These are phyloP conservation scores for Aphelenchoides besseyi DNA, from an alignment of 1,140 invertebrate species.

Conservation along the genomic window DNA sequence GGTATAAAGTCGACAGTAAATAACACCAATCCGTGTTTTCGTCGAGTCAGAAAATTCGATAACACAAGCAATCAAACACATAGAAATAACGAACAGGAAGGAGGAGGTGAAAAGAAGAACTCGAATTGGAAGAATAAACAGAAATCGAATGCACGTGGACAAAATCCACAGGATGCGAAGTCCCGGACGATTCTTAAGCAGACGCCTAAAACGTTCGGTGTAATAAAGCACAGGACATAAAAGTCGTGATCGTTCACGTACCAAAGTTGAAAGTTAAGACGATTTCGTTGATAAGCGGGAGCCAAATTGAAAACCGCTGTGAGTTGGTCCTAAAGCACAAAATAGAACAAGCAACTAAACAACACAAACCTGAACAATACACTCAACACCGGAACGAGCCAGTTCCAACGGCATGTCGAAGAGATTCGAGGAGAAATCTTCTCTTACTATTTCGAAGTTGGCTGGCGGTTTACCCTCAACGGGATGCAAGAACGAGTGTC, in stretches of 20 bases:
- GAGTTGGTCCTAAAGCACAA: slow-evolving; percentile 10
- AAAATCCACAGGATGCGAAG: slow-evolving; percentile 17
- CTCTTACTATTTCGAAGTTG: slow-evolving; percentile 14
- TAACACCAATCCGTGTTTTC: slow-evolving; percentile 44
- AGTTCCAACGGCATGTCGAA: not conserved
- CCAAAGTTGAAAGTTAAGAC: slow-evolving; percentile 18
- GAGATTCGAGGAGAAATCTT: slow-evolving; percentile 1
- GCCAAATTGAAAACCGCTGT: not conserved
- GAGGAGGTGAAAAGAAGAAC: slow-evolving; percentile 34
- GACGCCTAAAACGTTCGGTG: not conserved
- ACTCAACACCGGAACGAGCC: slow-evolving; percentile 3
- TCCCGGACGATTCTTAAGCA: slow-evolving; percentile 2
- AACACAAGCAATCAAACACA: slow-evolving; percentile 33
- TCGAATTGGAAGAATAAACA: slow-evolving; percentile 19
- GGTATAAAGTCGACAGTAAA: slow-evolving; percentile 46
- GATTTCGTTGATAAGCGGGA: not conserved
- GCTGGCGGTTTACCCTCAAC: no score
- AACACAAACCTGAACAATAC: slow-evolving; percentile 6
- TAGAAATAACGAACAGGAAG: slow-evolving; percentile 36
- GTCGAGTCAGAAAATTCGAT: slow-evolving; percentile 27
- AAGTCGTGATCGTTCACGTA: not conserved
- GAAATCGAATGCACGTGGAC: slow-evolving; percentile 27
- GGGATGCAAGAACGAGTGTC: not conserved
- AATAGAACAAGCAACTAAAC: not conserved
- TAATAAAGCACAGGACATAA: not conserved